Conservation (phyloP, 2,113 vertebrate genomes). For the Saccopteryx leptura region DNA sequence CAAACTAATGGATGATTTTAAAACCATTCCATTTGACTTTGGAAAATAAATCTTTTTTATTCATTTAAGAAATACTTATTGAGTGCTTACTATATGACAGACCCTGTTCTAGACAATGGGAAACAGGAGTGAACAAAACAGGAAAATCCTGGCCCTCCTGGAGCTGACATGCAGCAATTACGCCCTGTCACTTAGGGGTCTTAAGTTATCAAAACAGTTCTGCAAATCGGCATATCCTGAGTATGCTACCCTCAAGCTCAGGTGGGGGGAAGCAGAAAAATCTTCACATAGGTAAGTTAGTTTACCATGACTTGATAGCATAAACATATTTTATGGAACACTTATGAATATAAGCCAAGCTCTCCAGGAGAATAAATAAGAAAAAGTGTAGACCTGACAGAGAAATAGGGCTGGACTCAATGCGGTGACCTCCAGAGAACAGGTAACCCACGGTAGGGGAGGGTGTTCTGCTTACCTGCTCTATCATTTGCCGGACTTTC, state of each 20-base stretch:
- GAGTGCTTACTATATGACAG: neutral
- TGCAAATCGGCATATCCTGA: neutral
- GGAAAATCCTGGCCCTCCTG: neutral
- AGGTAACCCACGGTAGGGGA: neutral
- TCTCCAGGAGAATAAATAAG: neutral
- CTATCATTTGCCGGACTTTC: slow-evolving; percentile 98
- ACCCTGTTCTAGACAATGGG: neutral
- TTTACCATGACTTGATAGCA: neutral
- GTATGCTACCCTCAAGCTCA: neutral
- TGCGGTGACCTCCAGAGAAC: too few relatives aligned
- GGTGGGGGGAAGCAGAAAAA: neutral
- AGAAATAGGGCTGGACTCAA: neutral
- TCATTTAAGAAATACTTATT: neutral
- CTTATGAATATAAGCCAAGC: accelerated
- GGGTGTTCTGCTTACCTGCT: slow-evolving; percentile 90
- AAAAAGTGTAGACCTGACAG: too few relatives aligned
- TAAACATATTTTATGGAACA: neutral
- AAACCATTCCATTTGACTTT: neutral
- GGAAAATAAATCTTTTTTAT: neutral
- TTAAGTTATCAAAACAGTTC: neutral
- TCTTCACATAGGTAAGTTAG: neutral
- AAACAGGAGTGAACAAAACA: neutral
- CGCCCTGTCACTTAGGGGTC: accelerated
- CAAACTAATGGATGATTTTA: slow-evolving; percentile 1
- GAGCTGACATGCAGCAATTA: neutral